phyloP scores from a whole-genome alignment of 2,888 invertebrate genomes.

The Sesamia inferens region DNA sequence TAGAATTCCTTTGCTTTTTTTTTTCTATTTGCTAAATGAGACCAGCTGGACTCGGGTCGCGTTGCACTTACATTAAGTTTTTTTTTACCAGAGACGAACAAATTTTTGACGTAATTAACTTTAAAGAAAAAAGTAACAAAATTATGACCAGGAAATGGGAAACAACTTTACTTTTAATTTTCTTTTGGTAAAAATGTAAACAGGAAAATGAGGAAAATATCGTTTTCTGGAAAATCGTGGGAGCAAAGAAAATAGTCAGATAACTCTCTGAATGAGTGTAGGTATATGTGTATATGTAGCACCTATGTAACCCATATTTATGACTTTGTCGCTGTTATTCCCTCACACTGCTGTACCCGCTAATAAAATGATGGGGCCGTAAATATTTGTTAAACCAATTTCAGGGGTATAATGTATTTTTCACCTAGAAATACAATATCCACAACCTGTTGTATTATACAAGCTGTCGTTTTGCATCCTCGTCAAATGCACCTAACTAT shows the following conservation, averaged over 20 bases:
- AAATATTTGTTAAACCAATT: slow-evolving; percentile 2
- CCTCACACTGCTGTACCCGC: too few species aligned
- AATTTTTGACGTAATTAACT: slow-evolving; percentile 32
- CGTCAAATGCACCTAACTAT: too few species aligned
- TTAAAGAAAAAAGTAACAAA: slow-evolving; percentile 23
- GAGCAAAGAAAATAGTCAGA: slow-evolving; percentile 14
- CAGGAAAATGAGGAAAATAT: slow-evolving; percentile 28
- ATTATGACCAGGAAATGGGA: background rate
- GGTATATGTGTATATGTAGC: background rate
- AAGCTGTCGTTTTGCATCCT: too few species aligned
- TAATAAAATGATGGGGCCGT: slow-evolving; percentile 3
- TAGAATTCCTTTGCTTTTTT: slow-evolving; percentile 7
- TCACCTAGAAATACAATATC: background rate
- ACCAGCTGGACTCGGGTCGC: background rate
- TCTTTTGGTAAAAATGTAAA: slow-evolving; percentile 28
- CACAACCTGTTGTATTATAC: background rate
- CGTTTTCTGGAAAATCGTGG: slow-evolving; percentile 24
- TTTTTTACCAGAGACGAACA: background rate
- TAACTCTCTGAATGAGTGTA: slow-evolving; percentile 24
- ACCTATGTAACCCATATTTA: background rate
- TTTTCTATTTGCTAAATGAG: slow-evolving; percentile 7
- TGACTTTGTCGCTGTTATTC: too few species aligned
- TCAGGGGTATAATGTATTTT: background rate
- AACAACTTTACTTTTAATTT: slow-evolving; percentile 32
- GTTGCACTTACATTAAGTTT: slow-evolving; percentile 8